Evolutionary conservation across 2,888 invertebrate genomes (phyloP).

Genomic region (Lamellibrachia columna): DNA sequence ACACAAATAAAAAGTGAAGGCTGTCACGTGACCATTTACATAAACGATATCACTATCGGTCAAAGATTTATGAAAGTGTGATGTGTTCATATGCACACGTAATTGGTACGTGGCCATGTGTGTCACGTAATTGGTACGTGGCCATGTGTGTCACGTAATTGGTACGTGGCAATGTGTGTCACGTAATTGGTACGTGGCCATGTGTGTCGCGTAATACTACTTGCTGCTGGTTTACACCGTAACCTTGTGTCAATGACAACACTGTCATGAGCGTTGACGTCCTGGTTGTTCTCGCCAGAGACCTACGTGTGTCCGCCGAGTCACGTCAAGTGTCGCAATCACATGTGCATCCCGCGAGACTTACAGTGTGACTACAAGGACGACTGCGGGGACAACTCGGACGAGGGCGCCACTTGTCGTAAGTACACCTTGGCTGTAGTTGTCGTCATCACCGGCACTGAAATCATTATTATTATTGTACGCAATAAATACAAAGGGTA

Average conservation of each 20-base stretch:
- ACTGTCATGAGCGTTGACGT: background rate
- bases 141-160: background rate
- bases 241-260: background rate
- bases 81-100: background rate
- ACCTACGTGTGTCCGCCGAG: slow-evolving; percentile 66
- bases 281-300: slow-evolving; percentile 51
- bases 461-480: background rate
- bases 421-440: slow-evolving; percentile 41
- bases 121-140: background rate
- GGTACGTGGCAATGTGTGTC: background rate
- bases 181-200: background rate
- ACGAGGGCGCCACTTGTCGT: slow-evolving; percentile 64
- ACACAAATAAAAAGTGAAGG: background rate
- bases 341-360: slow-evolving; percentile 67
- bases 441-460: background rate
- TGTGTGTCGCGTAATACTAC: background rate
- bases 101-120: background rate
- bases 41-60: background rate
- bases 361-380: slow-evolving; percentile 63
- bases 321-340: slow-evolving; percentile 68
- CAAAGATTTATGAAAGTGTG: background rate
- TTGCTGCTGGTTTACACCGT: background rate
- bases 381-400: slow-evolving; percentile 66
- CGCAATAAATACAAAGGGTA: background rate
- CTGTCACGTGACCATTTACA: too few species aligned